Evolutionary conservation across 2,797 vertebrate genomes (phyloP).

Genomic region (Helicolenus hilgendorfi): DNA sequence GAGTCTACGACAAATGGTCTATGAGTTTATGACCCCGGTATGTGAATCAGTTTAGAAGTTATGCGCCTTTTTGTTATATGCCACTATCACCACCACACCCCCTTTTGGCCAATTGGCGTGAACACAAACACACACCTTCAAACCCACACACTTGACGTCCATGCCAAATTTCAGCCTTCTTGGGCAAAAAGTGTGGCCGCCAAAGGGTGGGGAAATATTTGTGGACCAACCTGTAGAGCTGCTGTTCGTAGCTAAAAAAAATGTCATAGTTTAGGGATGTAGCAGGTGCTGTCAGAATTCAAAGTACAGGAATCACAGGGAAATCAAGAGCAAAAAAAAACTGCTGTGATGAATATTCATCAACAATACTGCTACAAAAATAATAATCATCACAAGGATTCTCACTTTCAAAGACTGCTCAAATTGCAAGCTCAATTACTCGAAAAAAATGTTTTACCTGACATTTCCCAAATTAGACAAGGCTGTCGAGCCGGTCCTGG

Average conservation of each 20-base stretch:
- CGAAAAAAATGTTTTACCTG: not conserved
- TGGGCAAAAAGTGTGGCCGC: no score
- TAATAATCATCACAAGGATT: not conserved
- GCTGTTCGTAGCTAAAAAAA: not conserved
- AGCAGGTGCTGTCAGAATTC: not conserved
- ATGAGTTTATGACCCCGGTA: not conserved
- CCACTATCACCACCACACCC: not conserved
- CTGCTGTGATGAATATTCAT: conserved; percentile 18
- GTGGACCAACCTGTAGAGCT: not conserved
- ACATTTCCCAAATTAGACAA: not conserved
- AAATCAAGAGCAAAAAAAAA: not conserved
- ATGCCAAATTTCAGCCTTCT: not conserved
- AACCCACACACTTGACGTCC: not conserved
- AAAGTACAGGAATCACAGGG: not conserved
- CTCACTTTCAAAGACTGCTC: not conserved
- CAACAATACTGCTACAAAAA: not conserved
- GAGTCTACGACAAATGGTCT: not conserved
- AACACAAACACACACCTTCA: not conserved
- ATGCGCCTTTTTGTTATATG: not conserved
- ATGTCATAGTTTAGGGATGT: not conserved
- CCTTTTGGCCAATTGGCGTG: not conserved
- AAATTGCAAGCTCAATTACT: not conserved
- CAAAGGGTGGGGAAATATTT: not conserved
- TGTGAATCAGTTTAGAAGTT: not conserved
- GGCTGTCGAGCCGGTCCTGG: not conserved